A percentile compares a stretch with the other conserved stretches of the same genome.
phyloP scores from a whole-genome alignment of 2,797 vertebrate species.

The Zalophus californianus region DNA sequence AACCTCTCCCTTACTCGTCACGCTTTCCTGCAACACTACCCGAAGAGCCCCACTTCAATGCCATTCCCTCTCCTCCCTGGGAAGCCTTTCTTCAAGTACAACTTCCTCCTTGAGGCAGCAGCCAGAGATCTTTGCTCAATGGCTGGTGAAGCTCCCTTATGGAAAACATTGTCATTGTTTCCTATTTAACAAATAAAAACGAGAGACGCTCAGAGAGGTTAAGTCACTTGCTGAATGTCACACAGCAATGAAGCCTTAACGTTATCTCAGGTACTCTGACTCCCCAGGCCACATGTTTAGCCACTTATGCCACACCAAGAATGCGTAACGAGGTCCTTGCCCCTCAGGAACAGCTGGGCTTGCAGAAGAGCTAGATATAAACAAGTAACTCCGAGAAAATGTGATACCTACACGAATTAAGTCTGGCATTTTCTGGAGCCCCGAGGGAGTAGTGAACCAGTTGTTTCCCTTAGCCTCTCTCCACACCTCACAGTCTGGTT shows the following conservation, averaged over 20 bases:
- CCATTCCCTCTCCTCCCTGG: neutral
- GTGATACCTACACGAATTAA: neutral
- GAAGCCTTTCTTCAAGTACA: neutral
- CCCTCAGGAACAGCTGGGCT: neutral
- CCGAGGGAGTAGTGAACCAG: neutral
- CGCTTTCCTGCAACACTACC: neutral
- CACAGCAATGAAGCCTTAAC: neutral
- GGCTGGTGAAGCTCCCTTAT: neutral
- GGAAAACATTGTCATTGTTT: neutral
- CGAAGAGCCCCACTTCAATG: neutral
- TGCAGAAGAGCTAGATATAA: neutral
- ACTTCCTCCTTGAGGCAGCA: neutral
- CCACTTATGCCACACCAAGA: neutral
- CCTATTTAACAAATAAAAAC: conserved; percentile 19
- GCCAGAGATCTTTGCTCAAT: neutral
- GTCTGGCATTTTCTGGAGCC: neutral
- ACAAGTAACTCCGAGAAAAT: neutral
- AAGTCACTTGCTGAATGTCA: neutral
- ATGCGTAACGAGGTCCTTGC: neutral
- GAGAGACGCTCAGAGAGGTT: conserved; percentile 3
- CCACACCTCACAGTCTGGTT: neutral
- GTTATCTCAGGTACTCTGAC: neutral
- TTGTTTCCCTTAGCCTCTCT: neutral
- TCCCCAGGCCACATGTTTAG: neutral
- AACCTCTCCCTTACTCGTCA: neutral